phyloP scores from a whole-genome alignment of 2,113 vertebrate genomes.

The Spea multiplicata region DNA sequence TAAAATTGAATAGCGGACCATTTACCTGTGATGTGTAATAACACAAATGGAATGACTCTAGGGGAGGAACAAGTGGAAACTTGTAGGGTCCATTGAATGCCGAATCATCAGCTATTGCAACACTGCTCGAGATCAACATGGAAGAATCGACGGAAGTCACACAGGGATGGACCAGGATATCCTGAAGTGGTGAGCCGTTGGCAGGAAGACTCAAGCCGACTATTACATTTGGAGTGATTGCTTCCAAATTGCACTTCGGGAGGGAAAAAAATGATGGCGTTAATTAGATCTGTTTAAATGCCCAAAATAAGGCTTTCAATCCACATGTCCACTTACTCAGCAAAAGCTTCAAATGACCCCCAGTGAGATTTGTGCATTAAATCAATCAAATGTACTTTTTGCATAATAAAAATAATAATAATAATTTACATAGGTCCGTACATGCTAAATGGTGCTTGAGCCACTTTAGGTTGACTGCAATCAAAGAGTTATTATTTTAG shows the following conservation, averaged over 20 bases:
- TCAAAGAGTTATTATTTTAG: slow-evolving; percentile 47
- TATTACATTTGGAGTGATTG: slow-evolving; percentile 80
- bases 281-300: slow-evolving; percentile 47
- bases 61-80: slow-evolving; percentile 87
- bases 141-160: slow-evolving; percentile 86
- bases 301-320: slow-evolving; percentile 39
- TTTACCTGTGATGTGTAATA: slow-evolving; percentile 90
- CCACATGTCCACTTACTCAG: slow-evolving; percentile 41
- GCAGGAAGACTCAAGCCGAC: slow-evolving; percentile 81
- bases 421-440: slow-evolving; percentile 46
- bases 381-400: slow-evolving; percentile 49
- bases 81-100: slow-evolving; percentile 88
- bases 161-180: slow-evolving; percentile 87
- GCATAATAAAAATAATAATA: slow-evolving; percentile 48
- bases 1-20: not conserved
- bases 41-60: slow-evolving; percentile 85
- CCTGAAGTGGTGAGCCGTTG: slow-evolving; percentile 88
- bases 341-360: slow-evolving; percentile 37
- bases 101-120: slow-evolving; percentile 74
- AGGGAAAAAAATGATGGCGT: slow-evolving; percentile 34
- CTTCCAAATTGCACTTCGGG: slow-evolving; percentile 87
- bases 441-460: slow-evolving; percentile 43
- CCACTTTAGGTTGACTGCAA: slow-evolving; percentile 48
- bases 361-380: slow-evolving; percentile 35
- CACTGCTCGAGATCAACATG: slow-evolving; percentile 81